Conservation (phyloP, 2,797 vertebrate species). For the Thalassophryne amazonica region DNA sequence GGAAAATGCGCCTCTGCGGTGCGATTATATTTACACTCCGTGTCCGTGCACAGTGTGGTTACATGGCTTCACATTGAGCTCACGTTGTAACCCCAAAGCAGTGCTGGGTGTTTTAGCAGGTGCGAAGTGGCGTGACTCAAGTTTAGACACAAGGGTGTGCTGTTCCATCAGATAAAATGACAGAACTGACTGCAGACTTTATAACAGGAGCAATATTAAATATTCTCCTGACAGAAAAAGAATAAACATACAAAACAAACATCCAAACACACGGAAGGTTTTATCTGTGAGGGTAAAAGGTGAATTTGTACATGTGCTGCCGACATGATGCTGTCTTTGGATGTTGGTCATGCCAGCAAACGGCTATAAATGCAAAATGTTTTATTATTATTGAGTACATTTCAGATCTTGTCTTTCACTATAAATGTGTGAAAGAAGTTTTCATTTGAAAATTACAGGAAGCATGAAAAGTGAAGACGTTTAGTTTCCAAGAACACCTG, state of each 20-base stretch:
- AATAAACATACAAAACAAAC: constrained; percentile 12
- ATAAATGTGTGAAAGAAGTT: too few species aligned
- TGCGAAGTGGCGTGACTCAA: constrained; percentile 5
- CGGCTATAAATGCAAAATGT: too few species aligned
- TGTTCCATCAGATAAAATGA: constrained; percentile 1
- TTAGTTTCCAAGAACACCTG: too few species aligned
- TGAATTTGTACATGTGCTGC: too few species aligned
- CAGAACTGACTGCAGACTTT: background rate
- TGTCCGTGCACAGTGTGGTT: constrained; percentile 27
- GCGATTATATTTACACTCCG: constrained; percentile 37
- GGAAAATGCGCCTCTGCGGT: constrained; percentile 16
- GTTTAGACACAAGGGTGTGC: constrained; percentile 38
- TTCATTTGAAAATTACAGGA: too few species aligned
- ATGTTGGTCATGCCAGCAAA: too few species aligned
- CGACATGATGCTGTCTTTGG: too few species aligned
- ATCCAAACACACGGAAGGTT: constrained; percentile 4
- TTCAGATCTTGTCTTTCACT: too few species aligned
- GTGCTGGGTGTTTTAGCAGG: constrained; percentile 1
- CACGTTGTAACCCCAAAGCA: constrained; percentile 5
- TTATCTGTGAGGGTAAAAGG: too few species aligned
- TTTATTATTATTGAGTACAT: too few species aligned
- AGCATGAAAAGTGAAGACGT: too few species aligned
- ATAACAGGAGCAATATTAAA: background rate
- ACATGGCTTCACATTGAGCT: constrained; percentile 3
- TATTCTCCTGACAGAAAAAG: background rate